Base-by-base conservation (phyloP, 2,113 vertebrate genomes). In the Anoura caudifer region DNA sequence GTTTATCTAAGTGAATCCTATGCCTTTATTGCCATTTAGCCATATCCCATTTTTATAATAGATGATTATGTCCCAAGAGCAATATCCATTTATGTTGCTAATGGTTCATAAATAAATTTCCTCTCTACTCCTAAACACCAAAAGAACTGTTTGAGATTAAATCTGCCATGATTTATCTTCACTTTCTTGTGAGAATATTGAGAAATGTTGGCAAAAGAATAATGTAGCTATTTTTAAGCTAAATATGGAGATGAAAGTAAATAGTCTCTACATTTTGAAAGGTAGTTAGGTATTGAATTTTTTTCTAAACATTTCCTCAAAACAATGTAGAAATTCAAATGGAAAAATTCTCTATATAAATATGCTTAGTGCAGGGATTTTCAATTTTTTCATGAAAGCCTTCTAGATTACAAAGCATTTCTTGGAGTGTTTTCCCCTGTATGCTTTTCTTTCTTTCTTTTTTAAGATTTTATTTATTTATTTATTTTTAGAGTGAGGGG, bases 81-180 rank as follows among this genome's bases (percentile, higher is more conserved):
- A 94, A 75, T 97, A 81, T 95, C 84, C 43, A 77, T 90, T 97
- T 97, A 92, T 73, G 81, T 92, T 96, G 92, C 63, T 96, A 96
- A 96, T 97, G 65, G 72, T 73, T 98, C 80, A 88, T 95, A 95
- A 97, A 96, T 81, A 97, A 96, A 95, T 92, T 80, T 93, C 85
- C 61, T 94, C 31, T 94, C 38, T 3, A 95, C 43, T 94, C 45
- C 47, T 84, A 73, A 90, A 87, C 10, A 59, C 52, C 38, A 77
- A 67, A 93, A 72, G 70, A 95, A 72, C 20, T 69, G 24, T 96
- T 75, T 97, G 84, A 95, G 65, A 97, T 85, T 24, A 95, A 96
- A 82, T 73, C 65, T 92, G 81, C 84, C 88, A 84, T 97, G 87
- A 97, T 94, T 97, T 97, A 92, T 90, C 81, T 96, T 94, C 85